Evolutionary conservation across 2,797 vertebrate species (phyloP).

Genomic region (Siniperca undulata): DNA sequence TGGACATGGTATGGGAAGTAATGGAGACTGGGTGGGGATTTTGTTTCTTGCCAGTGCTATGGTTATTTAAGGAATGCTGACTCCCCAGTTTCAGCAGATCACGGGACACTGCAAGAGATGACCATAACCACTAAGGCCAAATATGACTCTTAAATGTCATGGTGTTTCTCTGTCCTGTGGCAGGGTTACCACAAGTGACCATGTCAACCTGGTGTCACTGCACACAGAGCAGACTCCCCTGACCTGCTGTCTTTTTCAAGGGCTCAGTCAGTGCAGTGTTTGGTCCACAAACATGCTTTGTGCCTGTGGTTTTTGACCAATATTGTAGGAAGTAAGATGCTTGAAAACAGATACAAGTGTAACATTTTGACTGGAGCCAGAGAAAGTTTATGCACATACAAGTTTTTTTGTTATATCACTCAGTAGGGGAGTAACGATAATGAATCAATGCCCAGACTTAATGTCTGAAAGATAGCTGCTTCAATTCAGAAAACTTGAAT

Average conservation of each 20-base stretch:
- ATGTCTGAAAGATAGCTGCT: conserved; percentile 19
- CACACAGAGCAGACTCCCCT: conserved; percentile 31
- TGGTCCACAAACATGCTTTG: conserved; percentile 24
- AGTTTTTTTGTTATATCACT: conserved; percentile 1
- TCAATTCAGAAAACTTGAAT: conserved; percentile 32
- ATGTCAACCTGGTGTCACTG: conserved; percentile 59
- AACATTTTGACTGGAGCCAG: neutral
- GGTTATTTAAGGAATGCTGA: conserved; percentile 87
- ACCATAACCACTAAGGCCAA: conserved; percentile 76
- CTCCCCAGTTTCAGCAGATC: conserved; percentile 74
- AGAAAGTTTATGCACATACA: neutral
- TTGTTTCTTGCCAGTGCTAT: conserved; percentile 61
- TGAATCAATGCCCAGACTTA: conserved; percentile 19
- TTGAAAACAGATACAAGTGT: neutral
- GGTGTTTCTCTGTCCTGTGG: conserved; percentile 60
- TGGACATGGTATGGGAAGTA: conserved; percentile 63
- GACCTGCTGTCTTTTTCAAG: conserved; percentile 42
- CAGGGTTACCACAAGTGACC: conserved; percentile 52
- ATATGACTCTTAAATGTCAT: conserved; percentile 81
- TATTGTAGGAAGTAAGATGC: neutral
- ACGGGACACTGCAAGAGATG: conserved; percentile 66
- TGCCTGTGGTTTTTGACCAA: neutral
- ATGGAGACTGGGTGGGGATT: conserved; percentile 65
- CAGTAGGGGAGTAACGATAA: neutral
- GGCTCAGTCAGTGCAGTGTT: conserved; percentile 5